These are phyloP conservation scores for Paracanthobrama guichenoti DNA, from an alignment of 2,113 vertebrate species.

Conservation along the genomic window DNA sequence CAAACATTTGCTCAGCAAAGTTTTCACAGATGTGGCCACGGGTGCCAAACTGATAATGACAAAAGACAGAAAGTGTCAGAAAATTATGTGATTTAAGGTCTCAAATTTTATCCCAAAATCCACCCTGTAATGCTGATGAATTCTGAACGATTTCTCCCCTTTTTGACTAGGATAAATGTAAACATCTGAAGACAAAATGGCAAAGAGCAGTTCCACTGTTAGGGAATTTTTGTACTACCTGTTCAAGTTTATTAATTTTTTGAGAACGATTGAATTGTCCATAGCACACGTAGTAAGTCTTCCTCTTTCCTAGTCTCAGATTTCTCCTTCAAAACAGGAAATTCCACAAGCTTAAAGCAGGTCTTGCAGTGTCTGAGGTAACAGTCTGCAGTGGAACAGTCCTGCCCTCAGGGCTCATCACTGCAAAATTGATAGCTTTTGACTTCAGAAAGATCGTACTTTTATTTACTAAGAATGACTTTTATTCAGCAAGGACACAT, in stretches of 20 bases:
- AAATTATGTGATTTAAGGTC: neutral
- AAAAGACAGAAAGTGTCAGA: neutral
- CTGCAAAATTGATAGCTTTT: neutral
- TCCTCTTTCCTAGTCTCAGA: neutral
- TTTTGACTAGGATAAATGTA: neutral
- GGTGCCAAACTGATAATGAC: constrained; percentile 28
- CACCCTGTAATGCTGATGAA: neutral
- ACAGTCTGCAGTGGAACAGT: constrained; percentile 1
- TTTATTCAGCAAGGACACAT: neutral
- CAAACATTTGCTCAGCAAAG: constrained; percentile 4
- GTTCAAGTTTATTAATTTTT: constrained; percentile 2
- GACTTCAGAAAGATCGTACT: neutral
- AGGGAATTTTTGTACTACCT: neutral
- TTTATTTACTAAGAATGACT: no score
- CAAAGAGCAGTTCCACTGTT: neutral
- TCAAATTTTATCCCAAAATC: neutral
- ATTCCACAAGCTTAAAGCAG: constrained; percentile 31
- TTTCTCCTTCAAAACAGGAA: constrained; percentile 58
- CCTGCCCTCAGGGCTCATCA: neutral
- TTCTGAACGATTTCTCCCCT: neutral
- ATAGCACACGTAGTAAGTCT: neutral
- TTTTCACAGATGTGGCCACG: constrained; percentile 28
- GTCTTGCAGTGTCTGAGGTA: constrained; percentile 20
- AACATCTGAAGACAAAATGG: neutral
- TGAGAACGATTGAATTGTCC: constrained; percentile 19